Base-by-base conservation (phyloP, 2,888 invertebrate genomes). In the Byasa hedistus region DNA sequence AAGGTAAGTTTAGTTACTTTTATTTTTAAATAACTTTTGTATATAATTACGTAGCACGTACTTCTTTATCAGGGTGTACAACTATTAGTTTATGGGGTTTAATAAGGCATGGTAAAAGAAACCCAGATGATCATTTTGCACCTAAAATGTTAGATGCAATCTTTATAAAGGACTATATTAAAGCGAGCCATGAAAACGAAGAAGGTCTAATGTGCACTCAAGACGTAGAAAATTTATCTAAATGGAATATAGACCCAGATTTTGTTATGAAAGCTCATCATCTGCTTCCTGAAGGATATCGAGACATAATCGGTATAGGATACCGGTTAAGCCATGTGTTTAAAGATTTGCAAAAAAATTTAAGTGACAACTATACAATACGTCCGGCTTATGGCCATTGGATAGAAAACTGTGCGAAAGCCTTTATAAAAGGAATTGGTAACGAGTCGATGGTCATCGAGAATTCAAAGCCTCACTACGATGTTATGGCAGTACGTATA, bases 261-360 rank as follows among this genome's bases (percentile, higher is more conserved):
- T 76, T 86, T 68, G 84, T 87, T 59, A 78, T 79, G 60, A 78
- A 84, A 64, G 70, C 76, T 44, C 73, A 74, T 24, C 77, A 83
- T 68, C 79, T 89, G 56, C 79, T 83, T 5, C 77, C 81, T 24
- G 88, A 89, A 72, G 94, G 94, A 21, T 87, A 88, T 78, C 91
- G 93, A 72, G 96, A 96, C 81, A 81, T 95, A 72, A 87, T 89
- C 70, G 92, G 93, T 61, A 87, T 96, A n/a, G 96, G 83, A 17
- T 79, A 74, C 64, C 83, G 89, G 65, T 69, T 90, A 27, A 85
- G 80, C 71, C 76, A 84, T 69, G 81, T 83, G 10, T 89, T 84
- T 67, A 80, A 87, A 22, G 75, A 78, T 69, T 73, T 96, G 65
- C 83, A 90, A 56, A 86, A 71, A 48, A 85, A 87, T 52, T 92